phyloP scores from a whole-genome alignment of 2,113 vertebrate genomes.

The Clupea harengus region DNA sequence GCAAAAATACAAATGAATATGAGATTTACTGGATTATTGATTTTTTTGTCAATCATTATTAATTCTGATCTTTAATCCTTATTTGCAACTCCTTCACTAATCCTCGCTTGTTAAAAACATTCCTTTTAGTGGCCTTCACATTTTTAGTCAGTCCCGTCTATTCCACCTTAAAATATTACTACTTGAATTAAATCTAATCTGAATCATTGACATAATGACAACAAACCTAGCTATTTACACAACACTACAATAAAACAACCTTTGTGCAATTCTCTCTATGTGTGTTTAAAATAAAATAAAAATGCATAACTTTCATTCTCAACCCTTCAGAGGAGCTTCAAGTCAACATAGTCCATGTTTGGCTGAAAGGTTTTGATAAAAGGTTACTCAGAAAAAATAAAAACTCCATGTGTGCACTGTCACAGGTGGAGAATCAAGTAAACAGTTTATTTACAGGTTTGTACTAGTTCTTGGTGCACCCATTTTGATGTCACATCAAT shows the following conservation, averaged over 20 bases:
- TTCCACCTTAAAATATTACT: neutral
- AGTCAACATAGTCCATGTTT: neutral
- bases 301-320: too few species aligned
- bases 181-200: neutral
- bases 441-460: neutral
- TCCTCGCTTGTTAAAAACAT: neutral
- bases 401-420: neutral
- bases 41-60: too few species aligned
- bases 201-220: neutral
- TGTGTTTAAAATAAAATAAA: neutral
- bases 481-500: too few species aligned
- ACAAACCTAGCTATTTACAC: neutral
- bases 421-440: neutral
- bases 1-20: too few species aligned
- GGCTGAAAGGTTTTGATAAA: neutral
- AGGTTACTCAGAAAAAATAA: neutral
- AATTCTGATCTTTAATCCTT: too few species aligned
- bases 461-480: neutral
- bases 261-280: neutral
- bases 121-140: neutral
- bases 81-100: neutral
- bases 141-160: neutral
- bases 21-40: too few species aligned
- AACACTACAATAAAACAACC: neutral
- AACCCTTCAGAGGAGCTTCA: neutral